Evolutionary conservation across 2,113 vertebrate species (phyloP), one percentile per base, ranked within the genome.

Genomic region (Bubalus kerabau): DNA sequence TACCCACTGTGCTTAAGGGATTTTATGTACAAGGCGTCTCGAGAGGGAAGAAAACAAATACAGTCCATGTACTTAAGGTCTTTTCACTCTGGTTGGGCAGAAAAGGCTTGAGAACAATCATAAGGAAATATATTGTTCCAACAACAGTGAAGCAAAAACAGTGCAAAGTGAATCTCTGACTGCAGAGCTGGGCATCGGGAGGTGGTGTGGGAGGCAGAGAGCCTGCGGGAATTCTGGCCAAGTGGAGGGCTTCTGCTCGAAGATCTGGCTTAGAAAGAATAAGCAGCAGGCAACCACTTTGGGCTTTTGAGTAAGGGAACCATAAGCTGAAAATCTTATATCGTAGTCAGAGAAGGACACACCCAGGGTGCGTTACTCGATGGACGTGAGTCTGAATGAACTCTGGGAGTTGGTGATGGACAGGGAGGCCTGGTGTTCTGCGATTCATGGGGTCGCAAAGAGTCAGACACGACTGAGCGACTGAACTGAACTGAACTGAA

Each of bases 161-260:
- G 17, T 17, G 32, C 48, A 21, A 17, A n/a, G 56, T 1, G 48
- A 54, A 1, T 8, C 36, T 64, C 26, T 4, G 80, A 30, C 5
- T 7, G 26, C 50, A 50, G 0, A 0, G 64, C 71, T 5, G 4
- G 1, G 7, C 0, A 4, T 19, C 3, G 1, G 48, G 40, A 50
- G 78, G 50, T 0, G 7, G 84, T 19, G 28, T 16, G 80, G 19
- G 80, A 64, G 59, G 43, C 59, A 9, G 28, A 23, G 30, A 87
- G 30, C 19, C 19, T 0, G 2, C 3, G 30, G 43, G 30, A 7
- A 32, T 46, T 23, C 32, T 32, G 7, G 86, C 85, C 4, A 19
- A 28, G 48, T 7, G 17, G 16, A 19, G 26, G 84, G 2, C 30
- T 76, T 64, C 56, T 13, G 43, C n/a, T 13, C 7, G 9, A 59